Evolutionary conservation across 2,797 vertebrate species (phyloP), one percentile per base, ranked within the genome.

Genomic region (Antrozous pallidus): DNA sequence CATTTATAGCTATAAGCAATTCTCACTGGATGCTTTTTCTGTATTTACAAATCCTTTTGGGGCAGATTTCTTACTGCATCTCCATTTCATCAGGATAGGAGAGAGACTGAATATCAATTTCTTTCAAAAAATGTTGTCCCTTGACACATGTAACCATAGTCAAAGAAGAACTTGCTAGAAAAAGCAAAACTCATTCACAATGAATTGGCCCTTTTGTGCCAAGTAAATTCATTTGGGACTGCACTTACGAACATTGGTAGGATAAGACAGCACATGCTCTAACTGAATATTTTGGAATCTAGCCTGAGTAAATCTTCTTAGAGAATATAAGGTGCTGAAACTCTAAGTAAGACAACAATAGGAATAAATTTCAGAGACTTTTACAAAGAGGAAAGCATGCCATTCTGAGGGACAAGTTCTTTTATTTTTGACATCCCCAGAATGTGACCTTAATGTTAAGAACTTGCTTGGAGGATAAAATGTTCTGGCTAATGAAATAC

Each of bases 1-100:
- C 86, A 96, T 79, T 95, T 97, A 93, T 0, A 89, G 17, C 42
- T 79, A 65, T 84, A 65, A 49, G 78, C 63, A 93, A 65, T 75
- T 26, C 47, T 86, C 58, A 71, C 45, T 63, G 75, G 69, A 56
- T 95, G 4, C 0, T 58, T 45, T 92, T 83, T 89, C 0, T 6
- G 2, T 12, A 0, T 40, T 71, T 85, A 88, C 90, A 88, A 96
- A 90, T 91, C 73, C 51, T 93, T 95, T 54, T 54, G 71, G 67
- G n/a, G 1, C 13, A 94, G 26, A 79, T 33, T 83, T 94, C 40
- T 89, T 74, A 24, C 2, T 12, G 0, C 61, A 67, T 36, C 73
- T 96, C 86, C 42, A 49, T 90, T 92, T 95, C 2, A 1, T 84
- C 58, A 71, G 79, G 56, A 85, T 28, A 42, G 5, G 8, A 70